Conservation (phyloP, 1,140 invertebrate genomes). For the Chironomus tepperi region DNA sequence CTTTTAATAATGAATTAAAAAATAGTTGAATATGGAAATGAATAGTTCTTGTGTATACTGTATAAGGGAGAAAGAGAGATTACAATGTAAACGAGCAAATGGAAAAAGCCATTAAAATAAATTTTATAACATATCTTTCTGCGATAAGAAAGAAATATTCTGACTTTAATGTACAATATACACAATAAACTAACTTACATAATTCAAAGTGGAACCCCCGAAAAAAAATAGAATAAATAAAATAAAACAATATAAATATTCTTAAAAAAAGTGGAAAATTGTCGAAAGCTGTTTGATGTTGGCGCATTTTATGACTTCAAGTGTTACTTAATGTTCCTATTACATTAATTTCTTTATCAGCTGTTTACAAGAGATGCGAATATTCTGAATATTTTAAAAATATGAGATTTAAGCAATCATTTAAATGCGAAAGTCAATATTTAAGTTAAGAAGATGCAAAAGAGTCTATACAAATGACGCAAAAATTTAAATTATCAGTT, state of each 20-base stretch:
- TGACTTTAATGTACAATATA: neutral
- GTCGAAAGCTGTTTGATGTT: too few species aligned
- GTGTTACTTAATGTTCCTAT: too few species aligned
- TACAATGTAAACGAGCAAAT: neutral
- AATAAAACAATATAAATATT: neutral
- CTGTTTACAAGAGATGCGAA: too few species aligned
- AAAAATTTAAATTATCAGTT: too few species aligned
- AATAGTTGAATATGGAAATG: neutral
- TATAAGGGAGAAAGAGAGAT: neutral
- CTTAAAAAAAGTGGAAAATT: neutral
- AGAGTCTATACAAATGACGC: too few species aligned
- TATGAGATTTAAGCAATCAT: too few species aligned
- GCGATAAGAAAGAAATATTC: neutral
- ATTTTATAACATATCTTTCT: conserved; percentile 14
- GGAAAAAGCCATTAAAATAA: conserved; percentile 24
- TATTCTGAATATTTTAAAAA: too few species aligned
- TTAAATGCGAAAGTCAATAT: too few species aligned
- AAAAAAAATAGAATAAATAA: neutral
- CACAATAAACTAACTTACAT: neutral
- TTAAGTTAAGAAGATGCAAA: too few species aligned
- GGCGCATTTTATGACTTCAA: too few species aligned
- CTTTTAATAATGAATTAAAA: neutral
- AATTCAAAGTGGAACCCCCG: neutral
- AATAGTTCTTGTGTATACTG: neutral
- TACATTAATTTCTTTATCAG: too few species aligned